Conservation (phyloP, 2,888 invertebrate species). For the Archips crataeganus region DNA sequence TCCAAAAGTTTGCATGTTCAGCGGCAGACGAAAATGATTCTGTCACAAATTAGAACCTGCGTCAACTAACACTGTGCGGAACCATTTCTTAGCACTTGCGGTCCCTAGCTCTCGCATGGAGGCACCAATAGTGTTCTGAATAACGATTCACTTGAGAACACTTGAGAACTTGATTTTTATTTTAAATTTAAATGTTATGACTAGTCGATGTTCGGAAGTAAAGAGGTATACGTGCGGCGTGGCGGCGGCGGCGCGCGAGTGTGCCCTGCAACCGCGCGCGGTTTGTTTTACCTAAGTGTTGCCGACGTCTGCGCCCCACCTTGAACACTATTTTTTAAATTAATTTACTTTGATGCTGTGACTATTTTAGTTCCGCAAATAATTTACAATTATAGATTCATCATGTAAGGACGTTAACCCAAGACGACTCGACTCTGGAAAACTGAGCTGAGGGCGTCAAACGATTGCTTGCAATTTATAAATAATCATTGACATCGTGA, state of each 20-base stretch:
- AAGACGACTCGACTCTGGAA: neutral
- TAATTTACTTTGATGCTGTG: constrained; percentile 64
- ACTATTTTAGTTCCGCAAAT: constrained; percentile 55
- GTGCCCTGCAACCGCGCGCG: constrained; percentile 58
- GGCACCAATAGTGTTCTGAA: constrained; percentile 23
- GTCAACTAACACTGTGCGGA: constrained; percentile 72
- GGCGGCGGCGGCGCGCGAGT: constrained; percentile 58
- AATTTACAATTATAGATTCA: neutral
- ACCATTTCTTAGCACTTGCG: constrained; percentile 74
- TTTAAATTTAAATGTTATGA: neutral
- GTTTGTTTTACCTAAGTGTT: constrained; percentile 64
- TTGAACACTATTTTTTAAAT: constrained; percentile 65
- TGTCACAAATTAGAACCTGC: constrained; percentile 64
- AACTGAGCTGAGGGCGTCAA: neutral
- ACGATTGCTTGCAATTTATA: neutral
- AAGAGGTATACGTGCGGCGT: constrained; percentile 59
- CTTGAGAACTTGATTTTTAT: constrained; percentile 13
- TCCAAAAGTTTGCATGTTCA: constrained; percentile 61
- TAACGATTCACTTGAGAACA: neutral
- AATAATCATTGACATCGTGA: neutral
- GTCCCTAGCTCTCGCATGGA: constrained; percentile 67
- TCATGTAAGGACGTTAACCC: neutral
- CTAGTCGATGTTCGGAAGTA: neutral
- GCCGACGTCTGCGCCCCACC: constrained; percentile 62
- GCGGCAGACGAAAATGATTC: constrained; percentile 10